Evolutionary conservation across 1,140 invertebrate genomes (phyloP).

Genomic region (Drosophila punjabiensis): DNA sequence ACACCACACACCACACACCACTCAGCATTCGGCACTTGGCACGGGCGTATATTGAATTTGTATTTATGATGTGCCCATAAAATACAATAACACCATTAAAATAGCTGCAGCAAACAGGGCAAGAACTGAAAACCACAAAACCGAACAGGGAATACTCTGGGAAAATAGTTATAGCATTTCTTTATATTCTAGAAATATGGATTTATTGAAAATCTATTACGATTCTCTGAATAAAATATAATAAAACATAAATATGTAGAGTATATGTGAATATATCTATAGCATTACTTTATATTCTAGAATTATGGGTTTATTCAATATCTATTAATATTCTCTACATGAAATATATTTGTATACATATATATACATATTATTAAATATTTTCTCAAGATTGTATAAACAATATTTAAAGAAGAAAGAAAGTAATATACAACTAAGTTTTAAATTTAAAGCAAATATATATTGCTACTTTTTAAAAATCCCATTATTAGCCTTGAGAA

Average conservation of each 20-base stretch:
- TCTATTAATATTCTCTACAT: neutral
- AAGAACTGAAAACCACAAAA: too few species aligned
- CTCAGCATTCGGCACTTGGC: constrained; percentile 37
- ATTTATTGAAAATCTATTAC: neutral
- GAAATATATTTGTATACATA: neutral
- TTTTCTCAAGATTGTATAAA: too few species aligned
- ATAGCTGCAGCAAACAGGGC: constrained; percentile 60
- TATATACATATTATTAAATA: too few species aligned
- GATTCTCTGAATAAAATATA: neutral
- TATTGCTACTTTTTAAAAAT: too few species aligned
- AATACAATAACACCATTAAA: constrained; percentile 82
- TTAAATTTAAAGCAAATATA: too few species aligned
- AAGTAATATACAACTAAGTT: too few species aligned
- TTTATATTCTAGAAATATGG: neutral
- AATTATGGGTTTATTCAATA: neutral
- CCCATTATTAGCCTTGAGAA: too few species aligned
- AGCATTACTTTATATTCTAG: neutral
- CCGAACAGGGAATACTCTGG: constrained; percentile 20
- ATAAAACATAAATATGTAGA: neutral
- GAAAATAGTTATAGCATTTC: neutral
- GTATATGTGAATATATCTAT: too few species aligned
- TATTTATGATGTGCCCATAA: constrained; percentile 81
- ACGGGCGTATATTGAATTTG: constrained; percentile 76
- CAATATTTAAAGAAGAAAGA: too few species aligned
- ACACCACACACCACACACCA: too few species aligned